Base-by-base conservation (phyloP, 2,888 invertebrate species). In the Mythimna ferrago region DNA sequence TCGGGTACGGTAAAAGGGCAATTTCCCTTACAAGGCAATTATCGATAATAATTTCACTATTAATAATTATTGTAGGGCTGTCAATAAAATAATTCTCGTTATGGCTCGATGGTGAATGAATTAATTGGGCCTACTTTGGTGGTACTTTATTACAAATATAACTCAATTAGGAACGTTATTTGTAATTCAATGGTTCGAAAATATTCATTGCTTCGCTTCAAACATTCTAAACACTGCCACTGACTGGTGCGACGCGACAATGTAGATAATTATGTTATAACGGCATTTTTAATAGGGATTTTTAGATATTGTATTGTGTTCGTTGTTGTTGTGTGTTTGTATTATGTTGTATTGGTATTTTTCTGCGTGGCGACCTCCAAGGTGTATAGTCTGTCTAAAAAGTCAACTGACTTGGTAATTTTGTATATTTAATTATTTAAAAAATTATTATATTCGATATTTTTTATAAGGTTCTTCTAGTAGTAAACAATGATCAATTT, bases 11-110 rank as follows among this genome's bases (percentile, higher is more conserved):
- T 48, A 48, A 14, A 16, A 54, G 53, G n/a, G 21, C 66, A 61
- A 73, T 73, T 73, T 73, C 48, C 80, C 77, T 53, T 61, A 80
- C 66, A 67, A 69, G 77, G 77, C 60, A 19, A 35, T 77, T 76
- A 80, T 80, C 68, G 56, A 71, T 79, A 65, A 68, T 35, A 58
- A 32, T 48, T 21, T 6, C 38, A 69, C 68, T 60, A 72, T 80
- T 77, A 73, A 80, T 73, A 60, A 69, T 48, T 21, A 65, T 66
- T 77, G 66, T 67, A 66, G 21, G 44, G 21, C 51, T 48, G 54
- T 56, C 70, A 56, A 66, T 78, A 57, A 14, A 56, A 79, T 66
- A 53, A 75, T 69, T 68, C 60, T 60, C 35, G 63, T 44, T 74
- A 58, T 63, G 51, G 57, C 10, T 21, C 4, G 19, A 19, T 60